A percentile compares a stretch with the other conserved stretches of the same genome.
These are phyloP conservation scores for Arnoldichthys spilopterus DNA, from an alignment of 2,797 vertebrate genomes.

Conservation along the genomic window DNA sequence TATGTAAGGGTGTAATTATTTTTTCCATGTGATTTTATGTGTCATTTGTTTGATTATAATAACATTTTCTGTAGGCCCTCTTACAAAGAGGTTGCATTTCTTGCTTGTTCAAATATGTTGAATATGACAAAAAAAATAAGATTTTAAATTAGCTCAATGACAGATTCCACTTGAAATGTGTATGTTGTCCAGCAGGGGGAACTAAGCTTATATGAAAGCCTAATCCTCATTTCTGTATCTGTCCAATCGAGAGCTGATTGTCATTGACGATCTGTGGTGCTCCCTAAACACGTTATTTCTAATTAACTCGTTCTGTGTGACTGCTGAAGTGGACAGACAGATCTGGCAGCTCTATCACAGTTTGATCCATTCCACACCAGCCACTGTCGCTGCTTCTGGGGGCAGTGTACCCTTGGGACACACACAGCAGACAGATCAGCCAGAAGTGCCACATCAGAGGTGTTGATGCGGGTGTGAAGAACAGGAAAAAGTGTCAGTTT, in stretches of 20 bases:
- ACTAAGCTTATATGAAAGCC: neutral
- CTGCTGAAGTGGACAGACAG: conserved; percentile 14
- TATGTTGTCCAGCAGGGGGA: conserved; percentile 45
- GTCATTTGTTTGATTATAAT: no score
- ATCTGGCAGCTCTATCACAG: conserved; percentile 14
- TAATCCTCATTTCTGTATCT: neutral
- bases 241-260: conserved; percentile 1
- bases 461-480: neutral
- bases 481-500: neutral
- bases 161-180: neutral
- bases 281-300: neutral
- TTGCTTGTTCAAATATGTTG: no score
- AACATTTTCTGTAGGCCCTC: no score
- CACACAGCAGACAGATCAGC: neutral
- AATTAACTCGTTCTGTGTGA: conserved; percentile 17
- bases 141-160: neutral
- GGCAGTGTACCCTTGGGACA: neutral
- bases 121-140: neutral
- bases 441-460: neutral
- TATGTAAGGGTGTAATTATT: no score
- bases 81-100: no score
- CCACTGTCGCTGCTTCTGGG: conserved; percentile 4
- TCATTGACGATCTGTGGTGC: conserved; percentile 1
- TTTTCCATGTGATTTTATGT: no score
- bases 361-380: conserved; percentile 16